phyloP scores from a whole-genome alignment of 2,113 vertebrate genomes.

The Pomatostomus ruficeps region DNA sequence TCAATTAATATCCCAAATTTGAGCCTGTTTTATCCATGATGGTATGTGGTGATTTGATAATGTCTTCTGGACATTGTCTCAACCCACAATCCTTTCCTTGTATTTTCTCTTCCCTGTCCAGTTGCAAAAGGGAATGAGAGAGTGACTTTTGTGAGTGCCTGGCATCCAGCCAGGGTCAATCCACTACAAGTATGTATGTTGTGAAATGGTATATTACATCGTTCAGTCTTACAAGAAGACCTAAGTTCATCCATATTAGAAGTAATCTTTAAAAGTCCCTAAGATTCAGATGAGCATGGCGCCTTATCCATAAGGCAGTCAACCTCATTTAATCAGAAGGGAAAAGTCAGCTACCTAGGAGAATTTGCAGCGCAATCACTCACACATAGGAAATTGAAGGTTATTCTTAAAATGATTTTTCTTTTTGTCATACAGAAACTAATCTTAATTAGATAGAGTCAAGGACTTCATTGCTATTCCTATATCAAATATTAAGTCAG shows the following conservation, averaged over 20 bases:
- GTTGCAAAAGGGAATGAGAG: background rate
- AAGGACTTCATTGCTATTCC: background rate
- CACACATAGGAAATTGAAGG: background rate
- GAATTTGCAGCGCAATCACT: background rate
- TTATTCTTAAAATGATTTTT: background rate
- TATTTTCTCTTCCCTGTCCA: background rate
- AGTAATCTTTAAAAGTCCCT: background rate
- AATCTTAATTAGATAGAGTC: background rate
- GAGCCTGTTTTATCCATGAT: background rate
- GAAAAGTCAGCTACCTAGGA: background rate
- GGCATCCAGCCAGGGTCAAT: background rate
- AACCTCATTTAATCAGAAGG: background rate
- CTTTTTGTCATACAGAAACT: background rate
- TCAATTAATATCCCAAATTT: fast-evolving
- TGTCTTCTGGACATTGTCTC: background rate
- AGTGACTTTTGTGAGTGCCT: background rate
- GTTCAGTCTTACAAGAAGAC: background rate
- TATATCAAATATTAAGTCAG: background rate
- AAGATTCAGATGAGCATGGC: background rate
- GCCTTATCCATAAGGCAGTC: background rate
- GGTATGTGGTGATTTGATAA: background rate
- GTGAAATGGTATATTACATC: background rate
- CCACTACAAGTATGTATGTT: background rate
- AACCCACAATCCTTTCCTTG: background rate
- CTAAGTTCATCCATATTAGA: background rate